phyloP scores from a whole-genome alignment of 1,140 invertebrate species.

The Acyrthosiphon pisum region DNA sequence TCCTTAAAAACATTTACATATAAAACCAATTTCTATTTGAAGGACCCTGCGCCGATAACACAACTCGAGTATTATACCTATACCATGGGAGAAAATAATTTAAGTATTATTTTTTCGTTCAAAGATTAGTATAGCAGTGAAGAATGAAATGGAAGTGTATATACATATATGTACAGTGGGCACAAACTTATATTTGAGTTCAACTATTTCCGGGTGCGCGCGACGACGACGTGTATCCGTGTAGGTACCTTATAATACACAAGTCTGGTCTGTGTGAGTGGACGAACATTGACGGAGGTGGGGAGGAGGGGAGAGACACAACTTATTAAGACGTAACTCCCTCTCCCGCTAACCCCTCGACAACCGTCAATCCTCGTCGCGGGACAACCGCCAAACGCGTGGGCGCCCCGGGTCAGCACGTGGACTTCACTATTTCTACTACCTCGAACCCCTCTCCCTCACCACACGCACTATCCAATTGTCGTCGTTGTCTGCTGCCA shows the following conservation, averaged over 20 bases:
- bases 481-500: not conserved
- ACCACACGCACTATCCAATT: not conserved
- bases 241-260: not conserved
- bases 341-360: not conserved
- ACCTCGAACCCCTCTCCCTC: not conserved
- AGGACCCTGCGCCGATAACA: not conserved
- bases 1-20: not conserved
- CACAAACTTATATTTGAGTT: not conserved
- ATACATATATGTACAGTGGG: not conserved
- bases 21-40: not conserved
- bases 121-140: not conserved
- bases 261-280: not conserved
- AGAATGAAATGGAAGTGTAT: not conserved
- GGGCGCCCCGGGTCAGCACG: constrained; percentile 31
- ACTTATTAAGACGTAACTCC: not conserved
- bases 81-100: not conserved
- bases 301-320: not conserved
- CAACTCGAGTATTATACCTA: not conserved
- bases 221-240: not conserved
- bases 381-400: constrained; percentile 41
- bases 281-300: not conserved
- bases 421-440: not conserved
- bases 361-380: not conserved
- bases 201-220: constrained; percentile 19
- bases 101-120: not conserved